Conservation (phyloP, 2,113 vertebrate species). For the Pomatostomus ruficeps region DNA sequence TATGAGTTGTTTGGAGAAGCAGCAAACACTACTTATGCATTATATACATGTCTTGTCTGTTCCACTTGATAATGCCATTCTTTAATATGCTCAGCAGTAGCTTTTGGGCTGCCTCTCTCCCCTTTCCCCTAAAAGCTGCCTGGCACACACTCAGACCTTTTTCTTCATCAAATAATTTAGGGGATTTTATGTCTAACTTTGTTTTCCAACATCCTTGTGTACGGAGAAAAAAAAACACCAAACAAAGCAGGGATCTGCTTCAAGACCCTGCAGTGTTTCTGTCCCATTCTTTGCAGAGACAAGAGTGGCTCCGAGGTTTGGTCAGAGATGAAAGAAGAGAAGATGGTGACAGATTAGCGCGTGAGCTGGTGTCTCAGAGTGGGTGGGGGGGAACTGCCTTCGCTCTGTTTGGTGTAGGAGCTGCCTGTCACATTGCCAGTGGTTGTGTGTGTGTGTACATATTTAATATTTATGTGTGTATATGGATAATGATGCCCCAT, state of each 20-base stretch:
- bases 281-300: not conserved
- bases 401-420: not conserved
- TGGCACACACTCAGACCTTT: not conserved
- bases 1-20: slow-evolving; percentile 61
- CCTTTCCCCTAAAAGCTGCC: not conserved
- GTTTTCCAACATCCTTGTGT: not conserved
- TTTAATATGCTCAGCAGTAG: slow-evolving; percentile 64
- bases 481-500: not conserved
- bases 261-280: not conserved
- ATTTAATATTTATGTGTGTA: not conserved
- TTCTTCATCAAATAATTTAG: slow-evolving; percentile 14
- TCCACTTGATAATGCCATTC: slow-evolving; percentile 66
- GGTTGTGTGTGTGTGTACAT: rapidly evolving
- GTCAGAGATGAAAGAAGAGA: not conserved
- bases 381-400: not conserved
- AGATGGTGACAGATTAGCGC: not conserved
- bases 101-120: slow-evolving; percentile 37
- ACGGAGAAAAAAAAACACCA: not conserved
- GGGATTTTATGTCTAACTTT: slow-evolving; percentile 7
- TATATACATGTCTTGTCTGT: slow-evolving; percentile 65
- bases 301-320: not conserved
- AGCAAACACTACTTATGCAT: slow-evolving; percentile 24
- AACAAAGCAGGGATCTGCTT: not conserved
- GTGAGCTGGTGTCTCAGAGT: not conserved
- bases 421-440: rapidly evolving